Base-by-base conservation (phyloP, 2,888 invertebrate genomes). In the Cerastis leucographa region DNA sequence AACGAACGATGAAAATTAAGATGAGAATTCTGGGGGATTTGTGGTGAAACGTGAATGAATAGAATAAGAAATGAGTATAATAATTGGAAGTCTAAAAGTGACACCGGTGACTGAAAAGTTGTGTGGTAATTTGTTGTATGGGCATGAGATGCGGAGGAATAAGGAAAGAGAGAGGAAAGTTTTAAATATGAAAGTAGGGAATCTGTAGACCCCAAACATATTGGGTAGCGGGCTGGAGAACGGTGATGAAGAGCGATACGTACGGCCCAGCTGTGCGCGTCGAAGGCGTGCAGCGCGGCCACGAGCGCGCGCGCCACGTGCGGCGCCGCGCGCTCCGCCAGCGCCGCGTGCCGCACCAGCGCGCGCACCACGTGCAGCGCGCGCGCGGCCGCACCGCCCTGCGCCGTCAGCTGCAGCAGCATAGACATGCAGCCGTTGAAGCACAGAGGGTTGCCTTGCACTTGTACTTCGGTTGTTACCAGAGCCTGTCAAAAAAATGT, bases 311-410 rank as follows among this genome's bases (percentile, higher is more conserved):
- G 97, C 0, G 97, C 97, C 17, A 98, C 97, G 93, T 97, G 98
- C 7, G 97, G 76, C n/a, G 91, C 91, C 9, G 89, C 90, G 8
- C 88, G 85, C 29, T 98, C 98, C 22, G 98, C 98, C 61, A 99
- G 96, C 84, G 97, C 97, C 5, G 98, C 97, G 93, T 98, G 98
- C 54, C 98, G 97, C 91, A 97, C 98, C 61, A 99, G 93, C 0
- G 98, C 98, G 85, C 99, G 97, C 85, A 99, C 95, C 73, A 99
- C 98, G 94, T 99, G 99, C 88, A 99, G 94, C n/a, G 98, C 97
- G 78, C 97, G 97, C 76, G 97, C 97, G 40, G 78, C 61, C 0
- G 0, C 2, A 1, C 0, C 0, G 35, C 62, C 29, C 0, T 0
- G 97, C 94, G 85, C 97, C 93, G 14, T 74, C 75, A 97, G 90